Percentiles rank a stretch among this genome's conserved stretches.
Conservation (phyloP, 2,113 vertebrate species). For the Hucho hucho region DNA sequence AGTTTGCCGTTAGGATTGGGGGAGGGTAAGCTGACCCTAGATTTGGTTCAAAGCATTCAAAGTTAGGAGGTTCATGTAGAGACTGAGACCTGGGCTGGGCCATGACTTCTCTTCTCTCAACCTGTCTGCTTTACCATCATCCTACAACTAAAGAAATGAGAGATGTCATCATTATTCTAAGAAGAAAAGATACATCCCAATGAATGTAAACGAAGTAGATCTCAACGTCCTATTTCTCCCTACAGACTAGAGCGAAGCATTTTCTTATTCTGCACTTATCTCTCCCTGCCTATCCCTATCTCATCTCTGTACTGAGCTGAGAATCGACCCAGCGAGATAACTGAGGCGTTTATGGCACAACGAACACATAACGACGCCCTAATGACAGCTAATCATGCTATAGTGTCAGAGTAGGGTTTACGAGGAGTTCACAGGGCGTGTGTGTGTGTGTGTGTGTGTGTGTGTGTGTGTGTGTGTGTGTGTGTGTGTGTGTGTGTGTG, state of each 20-base stretch:
- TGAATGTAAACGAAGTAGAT: too few relatives aligned
- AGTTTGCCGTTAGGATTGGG: too few relatives aligned
- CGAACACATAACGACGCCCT: conserved; percentile 62
- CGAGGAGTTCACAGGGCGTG: conserved; percentile 60
- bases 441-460: conserved; percentile 47
- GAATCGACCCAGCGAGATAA: conserved; percentile 57
- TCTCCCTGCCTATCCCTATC: conserved; percentile 38
- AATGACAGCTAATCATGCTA: conserved; percentile 62
- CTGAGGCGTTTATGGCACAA: conserved; percentile 52
- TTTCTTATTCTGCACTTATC: not conserved
- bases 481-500: not conserved
- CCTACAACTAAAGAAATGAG: too few relatives aligned
- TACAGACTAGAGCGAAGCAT: not conserved
- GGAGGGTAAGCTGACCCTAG: too few relatives aligned
- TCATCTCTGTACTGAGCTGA: conserved; percentile 48
- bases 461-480: conserved; percentile 12
- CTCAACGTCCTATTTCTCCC: not conserved
- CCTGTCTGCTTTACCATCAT: too few relatives aligned
- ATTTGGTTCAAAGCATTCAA: too few relatives aligned
- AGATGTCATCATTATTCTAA: too few relatives aligned
- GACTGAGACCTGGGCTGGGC: too few relatives aligned
- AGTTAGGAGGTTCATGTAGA: too few relatives aligned
- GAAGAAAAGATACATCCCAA: too few relatives aligned
- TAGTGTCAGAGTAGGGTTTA: conserved; percentile 49
- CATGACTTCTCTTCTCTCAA: too few relatives aligned